Base-by-base conservation (phyloP, 1,140 invertebrate species). In the Atta texana region DNA sequence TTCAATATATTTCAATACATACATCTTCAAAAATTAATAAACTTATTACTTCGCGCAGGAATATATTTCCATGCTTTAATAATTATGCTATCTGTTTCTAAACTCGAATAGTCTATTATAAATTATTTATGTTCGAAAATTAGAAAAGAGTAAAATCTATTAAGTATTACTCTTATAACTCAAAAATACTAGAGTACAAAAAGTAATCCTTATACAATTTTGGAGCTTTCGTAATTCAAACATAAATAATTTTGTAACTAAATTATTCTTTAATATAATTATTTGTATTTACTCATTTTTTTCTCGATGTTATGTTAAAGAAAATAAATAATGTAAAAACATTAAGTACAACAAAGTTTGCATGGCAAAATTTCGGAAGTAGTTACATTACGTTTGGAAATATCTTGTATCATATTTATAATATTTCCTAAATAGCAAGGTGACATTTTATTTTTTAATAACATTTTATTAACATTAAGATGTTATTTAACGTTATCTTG, bases 91-190 rank as follows among this genome's bases (percentile, higher is more conserved):
- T 76, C 34, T 61, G 16, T 59, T 39, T 5, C 31, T 57, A 24
- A 7, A 76, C 8, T 21, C 8, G 6, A 75, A 55, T 74, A 76
- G 8, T 57, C 16, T 24, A 51, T 24, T 39, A n/a, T 59, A 76
- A 76, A 61, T 61, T 76, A 61, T 76, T 76, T 76, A 55, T 24
- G 34, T 61, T 21, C 8, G 21, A 61, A 76, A 76, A 76, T 21
- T 39, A 61, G 74, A 24, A 61, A 16, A 76, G 6, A 39, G 14
- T 14, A 61, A 76, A 75, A 34, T 39, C 28, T 39, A 39, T 6
- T 59, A 44, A 24, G 39, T 44, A 21, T 18, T 44, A 10, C 12
- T 77, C 28, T 31, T 31, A 31, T 31, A 31, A 31, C 28, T 31
- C 28, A 31, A 31, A 31, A 31, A 31, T 31, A 31, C 28, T 31